These are phyloP conservation scores for Carposina sasakii DNA, from an alignment of 1,140 invertebrate species.

Conservation along the genomic window DNA sequence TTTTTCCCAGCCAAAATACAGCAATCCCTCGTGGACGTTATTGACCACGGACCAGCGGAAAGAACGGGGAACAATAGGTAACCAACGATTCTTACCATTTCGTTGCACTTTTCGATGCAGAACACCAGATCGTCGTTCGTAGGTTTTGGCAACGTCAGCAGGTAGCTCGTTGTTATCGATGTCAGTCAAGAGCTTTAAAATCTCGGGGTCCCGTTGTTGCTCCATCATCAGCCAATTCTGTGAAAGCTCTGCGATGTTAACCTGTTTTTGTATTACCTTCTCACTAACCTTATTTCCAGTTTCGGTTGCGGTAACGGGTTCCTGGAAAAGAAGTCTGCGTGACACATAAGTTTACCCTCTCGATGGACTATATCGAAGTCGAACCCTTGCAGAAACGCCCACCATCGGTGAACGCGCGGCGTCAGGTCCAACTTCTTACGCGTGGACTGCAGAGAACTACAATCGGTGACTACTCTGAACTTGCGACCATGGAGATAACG, in stretches of 20 bases:
- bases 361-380: too few species aligned
- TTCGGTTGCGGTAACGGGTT: too few species aligned
- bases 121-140: slow-evolving; percentile 21
- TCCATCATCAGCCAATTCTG: slow-evolving; percentile 25
- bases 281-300: slow-evolving; percentile 6
- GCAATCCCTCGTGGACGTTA: too few species aligned
- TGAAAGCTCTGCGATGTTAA: slow-evolving; percentile 18
- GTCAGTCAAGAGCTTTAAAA: slow-evolving; percentile 15
- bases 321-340: too few species aligned
- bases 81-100: slow-evolving; percentile 10
- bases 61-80: slow-evolving; percentile 30
- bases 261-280: slow-evolving; percentile 5
- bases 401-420: too few species aligned
- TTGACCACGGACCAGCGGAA: slow-evolving; percentile 32
- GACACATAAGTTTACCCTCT: too few species aligned
- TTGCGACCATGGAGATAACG: too few species aligned
- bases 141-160: slow-evolving; percentile 24
- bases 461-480: too few species aligned
- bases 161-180: slow-evolving; percentile 19
- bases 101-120: slow-evolving; percentile 30
- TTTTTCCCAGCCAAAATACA: slow-evolving; percentile 9
- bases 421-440: too few species aligned
- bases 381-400: too few species aligned
- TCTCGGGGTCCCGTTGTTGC: slow-evolving; percentile 22
- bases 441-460: too few species aligned